Conservation (phyloP, 2,888 invertebrate genomes). For the Cantharis nigra region DNA sequence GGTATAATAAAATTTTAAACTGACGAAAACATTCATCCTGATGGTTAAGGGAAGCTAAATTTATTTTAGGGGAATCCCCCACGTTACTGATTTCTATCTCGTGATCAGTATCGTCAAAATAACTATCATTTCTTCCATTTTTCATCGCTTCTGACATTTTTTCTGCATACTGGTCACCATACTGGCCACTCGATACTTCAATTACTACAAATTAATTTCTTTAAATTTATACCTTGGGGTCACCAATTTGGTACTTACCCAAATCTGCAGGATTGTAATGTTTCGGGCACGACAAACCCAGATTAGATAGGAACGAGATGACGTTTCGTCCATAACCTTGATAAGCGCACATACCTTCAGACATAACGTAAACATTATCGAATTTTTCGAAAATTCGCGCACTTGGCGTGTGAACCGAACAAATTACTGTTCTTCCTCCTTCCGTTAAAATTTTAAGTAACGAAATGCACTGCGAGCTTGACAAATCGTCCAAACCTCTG, state of each 20-base stretch:
- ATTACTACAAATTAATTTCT: slow-evolving; percentile 60
- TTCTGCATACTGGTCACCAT: slow-evolving; percentile 69
- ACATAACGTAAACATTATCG: slow-evolving; percentile 79
- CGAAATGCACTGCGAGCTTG: slow-evolving; percentile 73
- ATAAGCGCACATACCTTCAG: slow-evolving; percentile 86
- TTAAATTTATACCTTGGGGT: slow-evolving; percentile 6
- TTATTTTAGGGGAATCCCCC: neutral
- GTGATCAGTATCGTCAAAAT: slow-evolving; percentile 8
- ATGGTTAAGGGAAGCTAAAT: no score
- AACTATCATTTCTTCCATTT: slow-evolving; percentile 50
- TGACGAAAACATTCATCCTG: slow-evolving; percentile 63
- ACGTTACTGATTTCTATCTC: neutral
- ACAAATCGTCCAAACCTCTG: slow-evolving; percentile 75
- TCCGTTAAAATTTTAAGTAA: slow-evolving; percentile 70
- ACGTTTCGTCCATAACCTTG: slow-evolving; percentile 79
- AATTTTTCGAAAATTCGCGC: slow-evolving; percentile 78
- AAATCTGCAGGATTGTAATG: slow-evolving; percentile 98
- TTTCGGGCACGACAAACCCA: slow-evolving; percentile 83
- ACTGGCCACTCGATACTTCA: slow-evolving; percentile 81
- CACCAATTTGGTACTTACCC: slow-evolving; percentile 58
- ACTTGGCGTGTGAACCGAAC: slow-evolving; percentile 81
- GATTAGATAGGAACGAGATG: slow-evolving; percentile 74
- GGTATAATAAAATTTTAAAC: slow-evolving; percentile 66
- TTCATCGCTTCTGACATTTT: slow-evolving; percentile 70
- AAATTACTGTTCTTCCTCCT: slow-evolving; percentile 74